Evolutionary conservation across 1,140 invertebrate species (phyloP).

Genomic region (Drosophila varians): DNA sequence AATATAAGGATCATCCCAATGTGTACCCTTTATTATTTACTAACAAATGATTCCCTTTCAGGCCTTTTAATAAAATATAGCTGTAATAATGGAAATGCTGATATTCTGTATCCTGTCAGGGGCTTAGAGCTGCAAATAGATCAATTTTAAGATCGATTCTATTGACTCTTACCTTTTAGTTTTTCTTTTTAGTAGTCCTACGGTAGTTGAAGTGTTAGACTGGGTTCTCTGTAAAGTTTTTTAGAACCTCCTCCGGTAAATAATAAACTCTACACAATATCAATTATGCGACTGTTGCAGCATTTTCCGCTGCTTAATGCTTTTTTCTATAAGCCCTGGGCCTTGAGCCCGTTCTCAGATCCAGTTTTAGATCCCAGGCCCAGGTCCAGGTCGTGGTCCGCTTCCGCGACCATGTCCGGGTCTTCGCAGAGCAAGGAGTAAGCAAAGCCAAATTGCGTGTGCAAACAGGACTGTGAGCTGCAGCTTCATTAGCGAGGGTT

Average conservation of each 20-base stretch:
- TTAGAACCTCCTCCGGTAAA: not conserved
- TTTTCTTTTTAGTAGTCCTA: no score
- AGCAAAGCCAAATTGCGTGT: constrained; percentile 30
- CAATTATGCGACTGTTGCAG: constrained; percentile 7
- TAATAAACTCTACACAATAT: constrained; percentile 1
- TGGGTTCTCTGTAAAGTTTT: no score
- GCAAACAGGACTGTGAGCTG: constrained; percentile 67
- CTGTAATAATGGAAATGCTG: no score
- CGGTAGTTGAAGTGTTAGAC: no score
- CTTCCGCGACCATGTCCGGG: not conserved
- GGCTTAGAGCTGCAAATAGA: no score
- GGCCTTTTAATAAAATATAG: no score
- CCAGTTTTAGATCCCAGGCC: constrained; percentile 18
- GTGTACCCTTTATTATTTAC: no score
- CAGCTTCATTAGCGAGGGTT: constrained; percentile 59
- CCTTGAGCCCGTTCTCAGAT: not conserved
- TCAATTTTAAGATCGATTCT: no score
- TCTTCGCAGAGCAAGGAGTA: constrained; percentile 8
- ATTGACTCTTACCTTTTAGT: no score
- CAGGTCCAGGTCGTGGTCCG: not conserved
- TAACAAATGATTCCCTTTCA: no score
- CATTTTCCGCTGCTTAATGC: not conserved
- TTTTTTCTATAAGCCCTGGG: constrained; percentile 34
- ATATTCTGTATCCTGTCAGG: no score
- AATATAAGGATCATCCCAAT: no score